These are phyloP conservation scores for Saguinus imperator DNA, from an alignment of 2,113 vertebrate species.

Conservation along the genomic window DNA sequence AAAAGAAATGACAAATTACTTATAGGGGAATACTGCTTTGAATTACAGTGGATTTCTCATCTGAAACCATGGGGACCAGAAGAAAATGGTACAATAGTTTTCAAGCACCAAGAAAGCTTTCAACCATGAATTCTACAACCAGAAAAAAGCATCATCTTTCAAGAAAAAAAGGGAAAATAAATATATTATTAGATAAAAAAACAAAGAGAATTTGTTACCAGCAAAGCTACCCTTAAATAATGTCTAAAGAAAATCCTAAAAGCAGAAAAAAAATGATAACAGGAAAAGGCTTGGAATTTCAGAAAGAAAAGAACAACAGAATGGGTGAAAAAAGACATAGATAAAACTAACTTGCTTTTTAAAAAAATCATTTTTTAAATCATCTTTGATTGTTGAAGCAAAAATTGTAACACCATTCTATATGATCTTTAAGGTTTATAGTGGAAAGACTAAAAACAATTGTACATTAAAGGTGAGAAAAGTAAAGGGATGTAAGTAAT, in stretches of 20 bases:
- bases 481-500: not conserved
- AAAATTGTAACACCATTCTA: not conserved
- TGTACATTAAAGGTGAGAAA: not conserved
- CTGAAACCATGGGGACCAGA: not conserved
- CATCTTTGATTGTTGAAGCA: not conserved
- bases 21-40: not conserved
- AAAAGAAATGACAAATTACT: not conserved
- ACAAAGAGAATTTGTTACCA: not conserved
- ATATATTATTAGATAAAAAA: not conserved
- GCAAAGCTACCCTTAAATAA: not conserved
- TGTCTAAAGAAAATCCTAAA: not conserved
- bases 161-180: not conserved
- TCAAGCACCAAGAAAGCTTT: not conserved
- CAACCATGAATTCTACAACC: not conserved
- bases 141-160: not conserved
- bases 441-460: not conserved
- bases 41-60: not conserved
- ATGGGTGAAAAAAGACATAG: not conserved
- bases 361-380: not conserved
- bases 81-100: not conserved
- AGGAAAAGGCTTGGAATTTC: not conserved
- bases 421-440: not conserved
- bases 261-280: not conserved
- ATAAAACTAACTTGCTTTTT: not conserved
- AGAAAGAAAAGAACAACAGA: not conserved